Evolutionary conservation across 2,888 invertebrate species (phyloP).

Genomic region (Thysanoteuthis rhombus): DNA sequence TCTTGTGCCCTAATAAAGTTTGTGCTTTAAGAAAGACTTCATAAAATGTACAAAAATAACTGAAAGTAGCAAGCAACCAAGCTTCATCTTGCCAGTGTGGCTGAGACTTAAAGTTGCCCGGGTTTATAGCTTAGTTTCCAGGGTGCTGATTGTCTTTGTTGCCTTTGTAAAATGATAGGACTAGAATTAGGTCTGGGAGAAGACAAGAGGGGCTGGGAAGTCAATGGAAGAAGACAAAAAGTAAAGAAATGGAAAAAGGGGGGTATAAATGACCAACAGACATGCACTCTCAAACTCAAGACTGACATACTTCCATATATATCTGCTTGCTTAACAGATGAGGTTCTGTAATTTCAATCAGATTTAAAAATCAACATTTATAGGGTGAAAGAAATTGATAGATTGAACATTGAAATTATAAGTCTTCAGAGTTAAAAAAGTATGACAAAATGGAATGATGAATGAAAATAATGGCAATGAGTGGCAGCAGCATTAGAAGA

Average conservation of each 20-base stretch:
- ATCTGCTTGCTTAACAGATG: neutral
- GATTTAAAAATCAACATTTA: neutral
- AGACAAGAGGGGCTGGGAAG: neutral
- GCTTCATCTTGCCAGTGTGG: neutral
- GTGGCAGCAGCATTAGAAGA: neutral
- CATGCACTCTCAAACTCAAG: neutral
- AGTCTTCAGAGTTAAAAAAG: neutral
- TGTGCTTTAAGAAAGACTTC: slow-evolving; percentile 12
- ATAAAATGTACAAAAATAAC: neutral
- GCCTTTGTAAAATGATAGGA: neutral
- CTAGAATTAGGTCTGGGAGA: neutral
- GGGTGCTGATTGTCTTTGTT: slow-evolving; percentile 12
- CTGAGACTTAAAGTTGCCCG: no score
- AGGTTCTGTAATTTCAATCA: slow-evolving; percentile 12
- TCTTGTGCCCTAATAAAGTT: neutral
- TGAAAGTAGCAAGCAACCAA: neutral
- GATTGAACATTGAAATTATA: neutral
- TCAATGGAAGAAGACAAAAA: neutral
- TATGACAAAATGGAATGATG: no score
- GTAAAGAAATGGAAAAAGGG: neutral
- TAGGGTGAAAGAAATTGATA: neutral
- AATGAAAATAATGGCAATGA: slow-evolving; percentile 12
- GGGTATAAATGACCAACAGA: neutral
- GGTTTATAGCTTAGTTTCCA: neutral
- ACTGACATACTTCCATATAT: neutral